Evolutionary conservation across 2,888 invertebrate species (phyloP), one percentile per base, ranked within the genome.

Genomic region (Chesias legatella): DNA sequence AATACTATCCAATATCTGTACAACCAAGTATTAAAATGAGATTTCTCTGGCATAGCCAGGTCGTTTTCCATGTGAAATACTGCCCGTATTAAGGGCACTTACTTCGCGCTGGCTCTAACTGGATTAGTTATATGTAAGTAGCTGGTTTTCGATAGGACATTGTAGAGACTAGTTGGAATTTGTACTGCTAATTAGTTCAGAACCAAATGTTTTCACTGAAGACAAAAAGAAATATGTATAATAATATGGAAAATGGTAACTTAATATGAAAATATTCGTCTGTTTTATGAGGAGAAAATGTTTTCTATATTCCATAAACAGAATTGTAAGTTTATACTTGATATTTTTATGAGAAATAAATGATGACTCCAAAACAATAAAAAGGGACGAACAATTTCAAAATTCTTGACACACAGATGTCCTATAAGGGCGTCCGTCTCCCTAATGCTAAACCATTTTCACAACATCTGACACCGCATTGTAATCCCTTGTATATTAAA

Each of bases 1-100:
- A 17, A 17, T 3, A 17, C 5, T 5, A 7, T 32, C 24, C 23
- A 34, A 40, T 38, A 33, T 28, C 33, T 43, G 13, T 22, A 36
- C 54, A 42, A 37, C 39, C 32, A 39, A 39, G 51, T 56, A 65
- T 62, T 62, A 68, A 63, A 69, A 65, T 55, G 58, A 63, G 57
- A 60, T 69, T 64, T 58, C 52, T 63, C 49, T 56, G 43, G 59
- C 66, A 73, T 69, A 67, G 73, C 77, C 74, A 72, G 74, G 76
- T 81, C 85, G 84, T 85, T 84, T 85, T 83, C 83, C 79, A 73
- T 70, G 74, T 79, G 74, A 84, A 84, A 82, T 84, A 80, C 77
- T 78, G 78, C 63, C 67, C 60, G 77, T 74, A 79, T 81, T 82
- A 79, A 75, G 56, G 74, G 71, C 76, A 78, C 77, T 83, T 80